Base-by-base conservation (phyloP, 2,888 invertebrate genomes). In the Eumacrocentrus americanus region DNA sequence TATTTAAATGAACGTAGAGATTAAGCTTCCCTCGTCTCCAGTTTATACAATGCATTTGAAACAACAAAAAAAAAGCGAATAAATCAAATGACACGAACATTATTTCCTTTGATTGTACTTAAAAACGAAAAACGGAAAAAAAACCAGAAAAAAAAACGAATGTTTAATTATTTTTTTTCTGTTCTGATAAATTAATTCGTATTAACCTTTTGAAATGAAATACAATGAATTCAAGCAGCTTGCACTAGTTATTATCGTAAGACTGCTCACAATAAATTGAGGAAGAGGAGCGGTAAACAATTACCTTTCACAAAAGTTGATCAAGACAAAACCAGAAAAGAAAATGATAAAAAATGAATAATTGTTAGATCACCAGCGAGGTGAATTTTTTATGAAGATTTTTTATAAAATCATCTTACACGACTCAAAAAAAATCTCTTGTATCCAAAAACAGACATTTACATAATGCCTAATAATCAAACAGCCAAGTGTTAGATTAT, bases 171-270 rank as follows among this genome's bases (percentile, higher is more conserved):
- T 50, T 47, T 38, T 68, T 35, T 61, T 60, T 47, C 58, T 63
- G 44, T 51, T 52, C n/a, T 12, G 7, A 4, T 40, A 25, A 6
- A 34, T 53, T 61, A 29, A 50, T 59, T 62, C 46, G 50, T 46
- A 57, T 51, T 62, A 68, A 71, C 68, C 71, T 71, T 72, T 75
- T 72, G 69, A 71, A 70, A 72, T 71, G 72, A 68, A 72, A 69
- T 46, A 11, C n/a, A n/a, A n/a, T n/a, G n/a, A n/a, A n/a, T n/a
- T n/a, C n/a, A n/a, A n/a, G n/a, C n/a, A n/a, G n/a, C n/a, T n/a
- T n/a, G n/a, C n/a, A n/a, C n/a, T n/a, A n/a, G n/a, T n/a, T n/a
- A n/a, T n/a, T n/a, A n/a, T n/a, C n/a, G n/a, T n/a, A n/a, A n/a
- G n/a, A n/a, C n/a, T n/a, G n/a, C n/a, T n/a, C n/a, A n/a, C n/a